phyloP scores from a whole-genome alignment of 1,140 invertebrate species.

The Cecropterus lyciades region DNA sequence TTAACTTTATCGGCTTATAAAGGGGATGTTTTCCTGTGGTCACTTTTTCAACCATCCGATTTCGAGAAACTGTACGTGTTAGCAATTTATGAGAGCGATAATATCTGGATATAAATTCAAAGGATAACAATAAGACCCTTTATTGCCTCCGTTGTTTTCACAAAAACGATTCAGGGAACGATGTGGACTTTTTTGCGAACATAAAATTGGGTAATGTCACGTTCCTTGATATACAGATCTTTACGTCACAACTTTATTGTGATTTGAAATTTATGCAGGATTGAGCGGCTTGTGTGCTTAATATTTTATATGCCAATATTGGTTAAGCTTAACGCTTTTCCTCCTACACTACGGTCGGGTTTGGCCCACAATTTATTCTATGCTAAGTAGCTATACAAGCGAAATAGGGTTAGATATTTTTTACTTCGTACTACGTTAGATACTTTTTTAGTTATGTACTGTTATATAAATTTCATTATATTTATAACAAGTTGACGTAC shows the following conservation, averaged over 20 bases:
- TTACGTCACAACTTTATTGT: constrained; percentile 58
- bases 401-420: too few species aligned
- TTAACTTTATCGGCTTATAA: constrained; percentile 44
- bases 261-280: constrained; percentile 39
- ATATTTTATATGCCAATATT: constrained; percentile 16
- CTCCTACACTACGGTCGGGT: not conserved
- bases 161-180: constrained; percentile 71
- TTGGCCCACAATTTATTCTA: constrained; percentile 6
- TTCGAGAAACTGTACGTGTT: constrained; percentile 65
- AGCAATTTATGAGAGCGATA: constrained; percentile 76
- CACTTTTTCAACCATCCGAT: constrained; percentile 67
- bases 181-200: constrained; percentile 67
- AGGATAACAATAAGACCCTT: constrained; percentile 81
- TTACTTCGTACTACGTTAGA: too few species aligned
- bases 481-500: too few species aligned
- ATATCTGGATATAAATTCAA: constrained; percentile 81
- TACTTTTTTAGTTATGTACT: too few species aligned
- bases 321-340: constrained; percentile 10
- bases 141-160: constrained; percentile 77
- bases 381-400: too few species aligned
- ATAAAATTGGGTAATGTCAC: constrained; percentile 75
- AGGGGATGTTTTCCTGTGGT: constrained; percentile 51
- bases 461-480: too few species aligned
- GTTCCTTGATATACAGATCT: constrained; percentile 70
- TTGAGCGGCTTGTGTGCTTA: constrained; percentile 20